Evolutionary conservation across 2,888 invertebrate genomes (phyloP).

Genomic region (Mallateleia sp.): DNA sequence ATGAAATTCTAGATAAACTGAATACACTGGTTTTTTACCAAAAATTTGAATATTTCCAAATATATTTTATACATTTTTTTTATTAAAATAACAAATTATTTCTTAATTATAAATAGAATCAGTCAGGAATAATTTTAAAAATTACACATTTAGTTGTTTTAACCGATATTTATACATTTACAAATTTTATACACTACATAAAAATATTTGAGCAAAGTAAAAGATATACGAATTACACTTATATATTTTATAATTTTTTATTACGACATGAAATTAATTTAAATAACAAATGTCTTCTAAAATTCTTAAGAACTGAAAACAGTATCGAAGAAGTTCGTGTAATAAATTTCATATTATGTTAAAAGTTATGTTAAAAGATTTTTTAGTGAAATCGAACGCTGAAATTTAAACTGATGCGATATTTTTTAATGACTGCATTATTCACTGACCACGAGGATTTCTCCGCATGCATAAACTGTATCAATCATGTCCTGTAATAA

Average conservation of each 20-base stretch:
- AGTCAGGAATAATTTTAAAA: too few species aligned
- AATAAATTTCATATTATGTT: not conserved
- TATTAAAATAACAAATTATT: too few species aligned
- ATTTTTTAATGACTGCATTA: not conserved
- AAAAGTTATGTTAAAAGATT: not conserved
- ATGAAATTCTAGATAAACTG: too few species aligned
- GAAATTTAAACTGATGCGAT: not conserved
- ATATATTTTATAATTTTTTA: not conserved
- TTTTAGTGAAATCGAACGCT: not conserved
- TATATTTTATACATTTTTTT: too few species aligned
- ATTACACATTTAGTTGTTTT: too few species aligned
- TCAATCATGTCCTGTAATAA: not conserved
- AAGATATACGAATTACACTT: too few species aligned
- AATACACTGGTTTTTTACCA: too few species aligned
- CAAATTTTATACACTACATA: too few species aligned
- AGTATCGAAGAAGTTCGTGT: not conserved
- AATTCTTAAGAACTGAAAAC: not conserved
- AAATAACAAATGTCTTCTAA: not conserved
- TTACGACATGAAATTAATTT: not conserved
- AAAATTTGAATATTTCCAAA: too few species aligned
- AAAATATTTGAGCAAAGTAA: too few species aligned
- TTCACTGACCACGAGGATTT: not conserved
- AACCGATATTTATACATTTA: too few species aligned
- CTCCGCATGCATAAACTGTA: not conserved
- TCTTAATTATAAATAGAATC: too few species aligned